A percentile compares a stretch with the other conserved stretches of the same genome.
These are phyloP conservation scores for Penaeus japonicus DNA, from an alignment of 1,140 invertebrate genomes.

Conservation along the genomic window DNA sequence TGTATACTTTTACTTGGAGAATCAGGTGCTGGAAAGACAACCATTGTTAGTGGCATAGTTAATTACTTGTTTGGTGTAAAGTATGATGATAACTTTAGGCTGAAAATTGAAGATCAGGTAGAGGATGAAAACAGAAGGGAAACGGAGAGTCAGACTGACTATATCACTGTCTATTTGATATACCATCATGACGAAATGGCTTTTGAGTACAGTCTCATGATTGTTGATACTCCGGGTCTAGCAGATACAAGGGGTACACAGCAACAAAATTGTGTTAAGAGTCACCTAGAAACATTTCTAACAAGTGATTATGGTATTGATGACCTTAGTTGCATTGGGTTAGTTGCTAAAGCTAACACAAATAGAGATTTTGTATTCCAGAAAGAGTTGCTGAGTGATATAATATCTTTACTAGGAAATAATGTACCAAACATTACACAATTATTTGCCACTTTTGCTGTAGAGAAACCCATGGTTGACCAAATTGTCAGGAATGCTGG, in stretches of 20 bases:
- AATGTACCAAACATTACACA: constrained; percentile 38
- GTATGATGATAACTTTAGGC: constrained; percentile 24
- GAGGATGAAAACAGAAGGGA: background rate
- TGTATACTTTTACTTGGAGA: constrained; percentile 32
- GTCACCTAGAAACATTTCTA: constrained; percentile 8
- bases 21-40: constrained; percentile 27
- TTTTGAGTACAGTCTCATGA: background rate
- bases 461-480: constrained; percentile 38
- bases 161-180: constrained; percentile 26
- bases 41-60: constrained; percentile 15
- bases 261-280: constrained; percentile 17
- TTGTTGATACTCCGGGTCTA: constrained; percentile 44
- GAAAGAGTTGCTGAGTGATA: constrained; percentile 25
- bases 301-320: constrained; percentile 41
- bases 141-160: constrained; percentile 49
- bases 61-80: constrained; percentile 23
- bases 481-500: constrained; percentile 35
- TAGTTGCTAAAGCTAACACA: constrained; percentile 41
- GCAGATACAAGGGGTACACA: constrained; percentile 33
- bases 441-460: constrained; percentile 46
- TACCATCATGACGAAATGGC: constrained; percentile 38
- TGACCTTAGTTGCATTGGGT: constrained; percentile 39
- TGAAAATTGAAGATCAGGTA: constrained; percentile 25
- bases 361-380: constrained; percentile 37
- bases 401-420: constrained; percentile 31